These are phyloP conservation scores for Corythornis madagascariensis DNA, from an alignment of 2,113 vertebrate genomes.

Conservation along the genomic window DNA sequence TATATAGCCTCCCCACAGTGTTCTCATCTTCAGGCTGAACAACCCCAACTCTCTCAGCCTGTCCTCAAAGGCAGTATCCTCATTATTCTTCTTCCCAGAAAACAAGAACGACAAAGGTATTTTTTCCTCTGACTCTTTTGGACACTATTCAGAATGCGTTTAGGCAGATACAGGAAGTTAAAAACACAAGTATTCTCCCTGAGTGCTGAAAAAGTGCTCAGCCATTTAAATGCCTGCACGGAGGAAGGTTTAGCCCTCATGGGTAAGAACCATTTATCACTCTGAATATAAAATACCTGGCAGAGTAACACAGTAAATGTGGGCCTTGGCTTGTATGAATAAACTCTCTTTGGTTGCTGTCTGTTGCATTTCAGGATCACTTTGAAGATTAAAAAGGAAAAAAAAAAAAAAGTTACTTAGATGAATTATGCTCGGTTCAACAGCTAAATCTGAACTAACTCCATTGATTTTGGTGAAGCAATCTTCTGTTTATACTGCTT, in stretches of 20 bases:
- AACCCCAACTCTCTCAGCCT: not conserved
- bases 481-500: not conserved
- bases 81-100: not conserved
- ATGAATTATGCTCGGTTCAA: not conserved
- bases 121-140: not conserved
- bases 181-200: not conserved
- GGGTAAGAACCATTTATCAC: not conserved
- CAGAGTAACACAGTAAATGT: not conserved
- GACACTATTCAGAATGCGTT: not conserved
- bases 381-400: conserved; percentile 12
- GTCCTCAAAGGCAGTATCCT: not conserved
- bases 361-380: conserved; percentile 8
- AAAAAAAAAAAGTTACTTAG: not conserved
- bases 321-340: not conserved
- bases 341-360: not conserved
- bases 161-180: not conserved
- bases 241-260: not conserved
- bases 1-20: not conserved
- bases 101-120: not conserved
- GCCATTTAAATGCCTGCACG: not conserved
- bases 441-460: conserved; percentile 11
- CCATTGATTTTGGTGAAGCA: conserved; percentile 20
- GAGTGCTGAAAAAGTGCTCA: not conserved
- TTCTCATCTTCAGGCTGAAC: not conserved
- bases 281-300: not conserved